A percentile compares a stretch with the other conserved stretches of the same genome.
These are phyloP conservation scores for Protophormia terraenovae DNA, from an alignment of 2,888 invertebrate species.

Conservation along the genomic window DNA sequence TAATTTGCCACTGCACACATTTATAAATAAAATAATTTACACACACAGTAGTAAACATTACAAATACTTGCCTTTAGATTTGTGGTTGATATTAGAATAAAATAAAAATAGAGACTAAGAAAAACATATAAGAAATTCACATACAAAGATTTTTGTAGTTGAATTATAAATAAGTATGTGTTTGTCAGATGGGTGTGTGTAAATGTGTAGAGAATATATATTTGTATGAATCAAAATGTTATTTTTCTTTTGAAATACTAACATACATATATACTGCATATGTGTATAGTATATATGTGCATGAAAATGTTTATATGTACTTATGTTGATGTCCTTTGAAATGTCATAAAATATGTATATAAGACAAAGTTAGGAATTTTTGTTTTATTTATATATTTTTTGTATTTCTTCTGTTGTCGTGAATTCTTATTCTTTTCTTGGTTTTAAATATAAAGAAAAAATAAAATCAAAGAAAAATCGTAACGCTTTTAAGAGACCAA, in stretches of 20 bases:
- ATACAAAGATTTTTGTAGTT: neutral
- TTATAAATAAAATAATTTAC: neutral
- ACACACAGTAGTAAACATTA: neutral
- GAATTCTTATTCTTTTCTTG: neutral
- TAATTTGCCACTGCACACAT: neutral
- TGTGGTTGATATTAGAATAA: neutral
- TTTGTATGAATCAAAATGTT: neutral
- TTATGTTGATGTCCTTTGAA: slow-evolving; percentile 46
- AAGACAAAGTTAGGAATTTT: slow-evolving; percentile 59
- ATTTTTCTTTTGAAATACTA: neutral
- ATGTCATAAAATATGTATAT: slow-evolving; percentile 68
- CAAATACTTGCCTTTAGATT: slow-evolving; percentile 18
- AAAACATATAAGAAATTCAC: slow-evolving; percentile 11
- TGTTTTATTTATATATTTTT: slow-evolving; percentile 16
- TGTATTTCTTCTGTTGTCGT: neutral
- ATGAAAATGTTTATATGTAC: neutral
- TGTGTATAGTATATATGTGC: neutral
- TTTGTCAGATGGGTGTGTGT: too few relatives aligned
- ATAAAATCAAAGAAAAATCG: neutral
- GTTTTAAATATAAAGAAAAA: neutral
- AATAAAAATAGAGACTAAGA: neutral
- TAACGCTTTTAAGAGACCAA: slow-evolving; percentile 17
- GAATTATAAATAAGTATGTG: neutral
- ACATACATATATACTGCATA: neutral
- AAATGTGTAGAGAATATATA: too few relatives aligned